Evolutionary conservation across 2,888 invertebrate genomes (phyloP), one percentile per base, ranked within the genome.

Genomic region (Xylota segnis): DNA sequence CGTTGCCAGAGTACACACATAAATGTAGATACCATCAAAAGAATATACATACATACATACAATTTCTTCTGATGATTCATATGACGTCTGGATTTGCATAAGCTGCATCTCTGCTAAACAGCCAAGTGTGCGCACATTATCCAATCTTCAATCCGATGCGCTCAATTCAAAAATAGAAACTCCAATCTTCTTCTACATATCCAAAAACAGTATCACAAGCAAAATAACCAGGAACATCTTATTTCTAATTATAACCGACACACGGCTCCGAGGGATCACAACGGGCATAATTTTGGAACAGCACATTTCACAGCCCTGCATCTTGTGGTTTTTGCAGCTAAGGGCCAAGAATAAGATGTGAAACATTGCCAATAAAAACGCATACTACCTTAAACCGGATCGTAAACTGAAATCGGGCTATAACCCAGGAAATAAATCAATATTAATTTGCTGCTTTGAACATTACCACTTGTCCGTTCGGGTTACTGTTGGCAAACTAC

Each of bases 161-260:
- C 78, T 78, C 78, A 78, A 71, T 78, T 71, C 65, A 9, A 71
- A 78, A 78, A 78, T 78, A 78, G 78, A 78, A 56, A 65, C 54
- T 71, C 23, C 37, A 65, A 65, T 78, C 47, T 47, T 50, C 37
- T 34, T 27, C 27, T 29, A n/a, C 32, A 37, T 52, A 45, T 78
- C 71, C 78, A 71, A 78, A 56, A 68, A 43, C 77, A 70, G 78
- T 71, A 71, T 65, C 56, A 10, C 63, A 63, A 6, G 54, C 56
- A 54, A 54, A 45, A 68, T 37, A 61, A 52, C 68, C 66, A 45
- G 61, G 61, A 68, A 59, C 50, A 63, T 56, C 10, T 47, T 40
- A 16, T 6, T 12, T 70, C 78, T 78, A 78, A 65, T 65, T 61
- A 71, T 78, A 79, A 54, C 56, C 32, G 50, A 5, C 54, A 23